Base-by-base conservation (phyloP, 64 coral and sea anemone genomes). In the Pocillopora verrucosa region DNA sequence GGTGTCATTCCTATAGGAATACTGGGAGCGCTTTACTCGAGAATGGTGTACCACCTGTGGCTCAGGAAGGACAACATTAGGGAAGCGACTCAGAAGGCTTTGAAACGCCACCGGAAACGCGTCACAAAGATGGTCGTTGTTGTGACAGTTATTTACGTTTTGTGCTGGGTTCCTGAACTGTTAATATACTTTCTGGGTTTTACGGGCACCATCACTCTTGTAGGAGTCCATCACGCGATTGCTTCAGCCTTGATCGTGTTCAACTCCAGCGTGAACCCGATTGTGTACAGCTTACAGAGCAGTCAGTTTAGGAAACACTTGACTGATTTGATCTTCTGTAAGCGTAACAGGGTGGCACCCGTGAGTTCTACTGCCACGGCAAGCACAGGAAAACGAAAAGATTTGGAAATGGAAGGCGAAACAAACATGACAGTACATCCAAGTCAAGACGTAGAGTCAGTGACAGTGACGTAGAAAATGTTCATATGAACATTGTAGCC, bases 71-170 rank as follows among this genome's bases (percentile, higher is more conserved):
- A 90, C 13, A 74, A 84, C 77, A 74, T 80, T 30, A 34, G 56
- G 5, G 68, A 90, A 38, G 45, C 38, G 70, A 89, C 88, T 19
- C 88, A 89, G 69, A 80, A 90, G 11, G 89, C 68, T 58, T 59
- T 90, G 20, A 90, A 90, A 67, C 77, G 89, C 36, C 78, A 83
- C 68, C 82, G 90, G 10, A 92, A 92, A 13, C 83, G 75, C 24
- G 90, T 92, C 36, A 92, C 90, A 11, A 92, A 86, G 58, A 92
- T 79, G 81, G 90, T 92, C 9, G 75, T 92, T 24, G 77, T 87
- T 15, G 90, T 92, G 58, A 92, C 81, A 2, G 64, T 92, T 60
- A 87, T 92, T 36, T 92, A 92, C 59, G 76, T 76, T 1, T 4
- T 92, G 17, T 92, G 82, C 68, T 92, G 90, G 90, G 83, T 92